These are phyloP conservation scores for Heliconius himera DNA, from an alignment of 1,140 invertebrate species.

Conservation along the genomic window DNA sequence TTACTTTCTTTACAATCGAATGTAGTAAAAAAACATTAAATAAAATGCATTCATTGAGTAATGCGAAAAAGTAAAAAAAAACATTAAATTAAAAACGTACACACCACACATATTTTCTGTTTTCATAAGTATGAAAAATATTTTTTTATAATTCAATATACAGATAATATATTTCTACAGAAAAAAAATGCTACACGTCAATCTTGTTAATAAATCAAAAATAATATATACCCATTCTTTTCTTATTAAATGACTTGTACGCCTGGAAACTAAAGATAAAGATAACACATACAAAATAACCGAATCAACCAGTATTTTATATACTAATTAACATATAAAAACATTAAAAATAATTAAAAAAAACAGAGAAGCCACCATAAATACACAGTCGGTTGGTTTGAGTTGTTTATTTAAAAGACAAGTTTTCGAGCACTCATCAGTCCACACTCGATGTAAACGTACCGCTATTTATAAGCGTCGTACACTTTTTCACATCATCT, in stretches of 20 bases:
- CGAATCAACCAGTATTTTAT: constrained; percentile 1
- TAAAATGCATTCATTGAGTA: too few species aligned
- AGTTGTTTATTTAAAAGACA: constrained; percentile 40
- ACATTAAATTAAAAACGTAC: too few species aligned
- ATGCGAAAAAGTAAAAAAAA: too few species aligned
- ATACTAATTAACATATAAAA: constrained; percentile 4
- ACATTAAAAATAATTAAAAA: background rate
- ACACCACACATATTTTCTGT: too few species aligned
- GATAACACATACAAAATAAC: background rate
- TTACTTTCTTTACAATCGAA: too few species aligned
- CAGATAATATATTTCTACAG: too few species aligned
- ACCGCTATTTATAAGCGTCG: constrained; percentile 62
- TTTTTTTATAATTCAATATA: too few species aligned
- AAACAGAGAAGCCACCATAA: background rate
- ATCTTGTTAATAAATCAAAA: too few species aligned
- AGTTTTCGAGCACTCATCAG: constrained; percentile 29
- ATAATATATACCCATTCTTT: background rate
- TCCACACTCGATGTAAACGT: constrained; percentile 32
- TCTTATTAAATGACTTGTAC: background rate
- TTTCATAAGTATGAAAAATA: too few species aligned
- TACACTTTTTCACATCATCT: constrained; percentile 46
- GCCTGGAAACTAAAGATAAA: background rate
- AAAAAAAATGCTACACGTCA: too few species aligned
- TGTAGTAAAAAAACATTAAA: too few species aligned
- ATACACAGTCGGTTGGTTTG: background rate